Base-by-base conservation (phyloP, 2,888 invertebrate species). In the Siphonodentalium dalli region DNA sequence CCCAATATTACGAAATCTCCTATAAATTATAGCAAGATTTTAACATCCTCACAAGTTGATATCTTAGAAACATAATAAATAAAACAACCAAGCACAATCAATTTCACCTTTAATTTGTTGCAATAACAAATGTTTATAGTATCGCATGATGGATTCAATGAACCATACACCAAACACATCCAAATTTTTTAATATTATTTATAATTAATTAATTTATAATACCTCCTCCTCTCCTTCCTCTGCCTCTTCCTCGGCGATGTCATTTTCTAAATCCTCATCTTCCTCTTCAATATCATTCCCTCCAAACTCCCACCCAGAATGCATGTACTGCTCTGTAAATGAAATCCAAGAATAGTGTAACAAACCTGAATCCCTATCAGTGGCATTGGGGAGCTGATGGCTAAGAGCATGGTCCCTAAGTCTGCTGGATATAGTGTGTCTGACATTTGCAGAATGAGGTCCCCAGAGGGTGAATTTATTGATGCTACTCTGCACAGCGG, bases 201-300 rank as follows among this genome's bases (percentile, higher is more conserved):
- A 31, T 15, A 9, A 2, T 13, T 23, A 0, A 48, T 46, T 42
- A 52, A 49, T n/a, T n/a, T n/a, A n/a, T n/a, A n/a, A n/a, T 37
- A 61, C 75, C 21, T 56, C 71, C 33, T 70, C 75, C 26, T 68
- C 72, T 50, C 74, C 75, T 47, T 78, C 79, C 37, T 77, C 78
- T 48, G 77, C 76, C 37, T 75, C 77, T 27, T 69, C 73, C n/a
- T 49, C 69, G n/a, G 63, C 68, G 41, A 66, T 71, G 45, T 73
- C 73, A 49, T 66, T 68, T 38, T 73, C 77, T 9, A 66, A 65
- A 56, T 79, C 79, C 52, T 78, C 76, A 40, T 79, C 81, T 50
- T 80, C 80, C 51, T 81, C 80, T 58, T 81, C 81, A 15, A 77
- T 53, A 61, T 81, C 81, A 50, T 65, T 66, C 21, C 72, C 74